Evolutionary conservation across 2,888 invertebrate genomes (phyloP), one percentile per base, ranked within the genome.

Genomic region (Drosophila suboccidentalis): DNA sequence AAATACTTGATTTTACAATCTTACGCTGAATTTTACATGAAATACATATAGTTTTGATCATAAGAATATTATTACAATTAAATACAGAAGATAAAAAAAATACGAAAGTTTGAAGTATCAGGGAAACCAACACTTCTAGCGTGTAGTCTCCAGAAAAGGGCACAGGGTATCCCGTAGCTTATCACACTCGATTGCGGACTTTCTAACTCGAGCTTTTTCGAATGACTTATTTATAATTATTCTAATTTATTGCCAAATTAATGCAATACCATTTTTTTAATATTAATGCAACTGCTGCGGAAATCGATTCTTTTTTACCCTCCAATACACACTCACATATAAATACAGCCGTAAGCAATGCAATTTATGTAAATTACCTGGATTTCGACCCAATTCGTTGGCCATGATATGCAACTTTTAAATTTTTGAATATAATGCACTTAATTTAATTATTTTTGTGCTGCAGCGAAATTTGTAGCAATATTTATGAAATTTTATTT

Each of bases 381-480:
- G 11, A 49, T 71, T 72, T 71, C 55, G 54, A 32, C 15, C 22
- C 36, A 49, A 55, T 39, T 67, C 36, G 1, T 15, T 0, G 10
- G 2, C 39, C 58, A 75, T 85, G 59, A 75, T 41, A 71, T 59
- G 60, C 69, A 49, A n/a, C 34, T 38, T n/a, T n/a, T 66, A 44
- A 71, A 86, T 74, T 82, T 79, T 68, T 64, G 71, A 70, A 78
- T 67, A 69, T 67, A 47, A 62, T 72, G 79, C 79, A 82, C 76
- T 85, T 82, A 71, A 74, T 82, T 74, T 76, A 85, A 88, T 83
- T 76, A 82, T 59, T 70, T 82, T 54, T 57, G 19, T 8, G 44
- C 44, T 36, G 47, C 39, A 50, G n/a, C 58, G 9, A 53, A 46
- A 58, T 62, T 44, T 43, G 26, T 44, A 32, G n/a, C n/a, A 39